Percentiles rank a stretch among this genome's conserved stretches.
Evolutionary conservation across 53 echinoderm and acorn worm genomes (phyloP).

Genomic region (Actinopyga echinites): DNA sequence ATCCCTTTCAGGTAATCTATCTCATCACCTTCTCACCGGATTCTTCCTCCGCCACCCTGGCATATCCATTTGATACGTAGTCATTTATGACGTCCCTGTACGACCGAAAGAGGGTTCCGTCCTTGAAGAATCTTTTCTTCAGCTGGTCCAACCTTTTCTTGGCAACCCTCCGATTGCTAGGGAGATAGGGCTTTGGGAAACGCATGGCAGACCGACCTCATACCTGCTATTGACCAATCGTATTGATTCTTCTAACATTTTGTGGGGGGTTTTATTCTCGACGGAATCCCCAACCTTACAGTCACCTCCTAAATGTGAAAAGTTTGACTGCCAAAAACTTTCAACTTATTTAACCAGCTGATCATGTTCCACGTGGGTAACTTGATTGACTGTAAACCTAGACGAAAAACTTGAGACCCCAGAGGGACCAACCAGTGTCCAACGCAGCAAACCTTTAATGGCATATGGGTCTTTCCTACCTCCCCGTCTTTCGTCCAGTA

Average conservation of each 20-base stretch:
- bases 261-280: constrained; percentile 25
- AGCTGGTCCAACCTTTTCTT: no score
- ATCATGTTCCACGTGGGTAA: neutral
- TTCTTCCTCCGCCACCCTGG: no score
- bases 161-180: no score
- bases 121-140: no score
- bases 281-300: constrained; percentile 23
- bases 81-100: no score
- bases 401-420: neutral
- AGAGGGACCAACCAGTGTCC: constrained; percentile 31
- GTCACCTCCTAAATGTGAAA: neutral
- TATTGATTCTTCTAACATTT: constrained; percentile 21
- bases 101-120: no score
- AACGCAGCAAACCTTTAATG: constrained; percentile 28
- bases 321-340: constrained; percentile 42
- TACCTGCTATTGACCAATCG: constrained; percentile 5
- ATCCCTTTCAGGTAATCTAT: no score
- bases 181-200: neutral
- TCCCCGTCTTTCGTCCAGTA: constrained; percentile 44
- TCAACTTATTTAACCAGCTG: constrained; percentile 4
- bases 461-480: constrained; percentile 42
- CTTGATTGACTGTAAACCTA: neutral
- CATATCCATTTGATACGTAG: no score
- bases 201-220: neutral
- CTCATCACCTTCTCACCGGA: no score